Base-by-base conservation (phyloP, 2,888 invertebrate genomes). In the Drosophila suboccidentalis region DNA sequence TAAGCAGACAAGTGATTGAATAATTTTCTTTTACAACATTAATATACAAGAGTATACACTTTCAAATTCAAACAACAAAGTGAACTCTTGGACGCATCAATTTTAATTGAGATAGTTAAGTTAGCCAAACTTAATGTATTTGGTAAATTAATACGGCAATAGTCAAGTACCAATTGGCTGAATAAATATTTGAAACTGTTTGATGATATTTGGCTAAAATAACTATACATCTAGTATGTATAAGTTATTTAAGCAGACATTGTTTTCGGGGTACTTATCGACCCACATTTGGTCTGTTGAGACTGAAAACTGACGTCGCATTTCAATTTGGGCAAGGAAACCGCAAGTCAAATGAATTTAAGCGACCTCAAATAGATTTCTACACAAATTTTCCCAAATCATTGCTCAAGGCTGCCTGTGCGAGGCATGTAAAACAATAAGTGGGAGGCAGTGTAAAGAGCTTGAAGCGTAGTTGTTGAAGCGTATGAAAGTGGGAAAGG, bases 331-430 rank as follows among this genome's bases (percentile, higher is more conserved):
- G 47, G 64, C 60, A 71, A 62, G 74, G 61, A 70, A 79, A 72
- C 77, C 77, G 64, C 61, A 66, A 63, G 69, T 54, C 65, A 76
- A 85, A 80, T 80, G 74, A 79, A 76, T 59, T 78, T 71, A 60
- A 22, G 67, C 71, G 68, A 62, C 59, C 64, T 11, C 64, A 75
- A 67, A 80, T 65, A 53, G 70, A 80, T 68, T 62, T 75, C 61
- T 55, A 61, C 81, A 67, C 71, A 62, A 74, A 75, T 72, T 76
- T 74, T 55, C 49, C 34, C 44, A 77, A 74, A 46, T 29, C 68
- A 71, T 67, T 55, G 51, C 70, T 57, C 44, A 38, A 70, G 73
- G 65, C 61, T 17, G 51, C n/a, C 53, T 75, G 72, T 65, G 57
- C 47, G 78, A 47, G 60, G 67, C 77, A 67, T 71, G 72, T 69